Evolutionary conservation across 1,140 invertebrate species (phyloP).

Genomic region (Teleopsis dalmanni): DNA sequence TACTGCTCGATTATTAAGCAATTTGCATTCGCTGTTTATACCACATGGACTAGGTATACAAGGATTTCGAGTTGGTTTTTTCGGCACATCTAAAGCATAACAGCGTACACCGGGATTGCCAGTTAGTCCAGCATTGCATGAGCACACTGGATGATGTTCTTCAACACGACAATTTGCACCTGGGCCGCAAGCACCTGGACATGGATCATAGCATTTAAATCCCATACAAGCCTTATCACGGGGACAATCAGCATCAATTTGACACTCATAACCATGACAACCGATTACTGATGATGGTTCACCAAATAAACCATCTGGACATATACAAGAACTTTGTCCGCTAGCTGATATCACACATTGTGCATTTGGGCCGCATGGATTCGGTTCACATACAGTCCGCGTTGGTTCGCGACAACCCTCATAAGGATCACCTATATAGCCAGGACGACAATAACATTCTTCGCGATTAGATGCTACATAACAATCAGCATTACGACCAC

Average conservation of each 20-base stretch:
- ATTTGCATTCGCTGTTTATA: conserved; percentile 67
- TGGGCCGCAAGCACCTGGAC: conserved; percentile 70
- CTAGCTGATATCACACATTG: conserved; percentile 58
- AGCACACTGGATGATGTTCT: conserved; percentile 68
- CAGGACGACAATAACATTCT: conserved; percentile 68
- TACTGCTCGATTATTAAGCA: conserved; percentile 58
- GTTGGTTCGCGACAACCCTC: conserved; percentile 58
- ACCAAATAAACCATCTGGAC: conserved; percentile 65
- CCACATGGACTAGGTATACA: conserved; percentile 71
- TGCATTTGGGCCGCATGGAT: conserved; percentile 70
- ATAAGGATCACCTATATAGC: conserved; percentile 69
- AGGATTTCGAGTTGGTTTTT: conserved; percentile 52
- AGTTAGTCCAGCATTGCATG: conserved; percentile 59
- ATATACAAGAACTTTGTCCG: conserved; percentile 65
- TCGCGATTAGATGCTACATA: conserved; percentile 64
- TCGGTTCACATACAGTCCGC: conserved; percentile 60
- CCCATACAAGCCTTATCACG: conserved; percentile 66
- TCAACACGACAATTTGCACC: conserved; percentile 63
- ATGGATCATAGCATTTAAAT: conserved; percentile 69
- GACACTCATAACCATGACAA: conserved; percentile 68
- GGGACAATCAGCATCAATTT: conserved; percentile 65
- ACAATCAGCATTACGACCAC: conserved; percentile 70
- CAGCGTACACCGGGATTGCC: conserved; percentile 71
- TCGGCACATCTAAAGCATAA: conserved; percentile 47
- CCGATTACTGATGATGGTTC: conserved; percentile 64